Evolutionary conservation across 2,113 vertebrate species (phyloP).

Genomic region (Campylorhamphus procurvoides): DNA sequence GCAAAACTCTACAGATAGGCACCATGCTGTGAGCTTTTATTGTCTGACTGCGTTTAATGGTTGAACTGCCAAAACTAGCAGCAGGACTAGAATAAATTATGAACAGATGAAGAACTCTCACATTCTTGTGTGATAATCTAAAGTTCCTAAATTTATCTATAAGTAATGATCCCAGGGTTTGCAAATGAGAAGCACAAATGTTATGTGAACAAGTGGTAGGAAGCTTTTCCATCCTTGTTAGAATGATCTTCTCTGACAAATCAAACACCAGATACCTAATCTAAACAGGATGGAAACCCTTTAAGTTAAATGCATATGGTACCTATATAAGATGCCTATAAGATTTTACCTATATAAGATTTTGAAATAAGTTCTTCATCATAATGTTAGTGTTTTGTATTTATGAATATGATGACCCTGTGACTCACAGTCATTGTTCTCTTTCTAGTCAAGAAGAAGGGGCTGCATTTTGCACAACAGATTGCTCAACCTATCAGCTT

Average conservation of each 20-base stretch:
- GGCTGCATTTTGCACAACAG: background rate
- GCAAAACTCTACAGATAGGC: background rate
- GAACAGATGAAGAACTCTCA: slow-evolving; percentile 9
- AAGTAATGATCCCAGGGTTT: background rate
- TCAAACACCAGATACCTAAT: background rate
- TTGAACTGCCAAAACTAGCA: slow-evolving; percentile 37
- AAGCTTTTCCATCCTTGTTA: background rate
- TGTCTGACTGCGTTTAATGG: slow-evolving; percentile 31
- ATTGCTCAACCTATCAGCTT: background rate
- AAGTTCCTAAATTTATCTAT: slow-evolving; percentile 7
- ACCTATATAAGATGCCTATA: background rate
- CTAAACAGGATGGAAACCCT: background rate
- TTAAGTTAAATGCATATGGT: background rate
- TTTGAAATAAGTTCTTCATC: background rate
- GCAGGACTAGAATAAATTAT: slow-evolving; percentile 1
- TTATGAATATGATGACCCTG: background rate
- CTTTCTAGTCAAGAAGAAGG: background rate
- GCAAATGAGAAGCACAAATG: background rate
- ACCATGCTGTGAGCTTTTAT: slow-evolving; percentile 49
- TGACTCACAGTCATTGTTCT: background rate
- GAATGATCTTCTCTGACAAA: background rate
- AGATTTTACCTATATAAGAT: background rate
- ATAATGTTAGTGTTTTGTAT: background rate
- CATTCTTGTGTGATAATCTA: background rate
- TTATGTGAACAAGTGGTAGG: background rate